Conservation (phyloP, 2,797 vertebrate species). For the Buceros bicornis region DNA sequence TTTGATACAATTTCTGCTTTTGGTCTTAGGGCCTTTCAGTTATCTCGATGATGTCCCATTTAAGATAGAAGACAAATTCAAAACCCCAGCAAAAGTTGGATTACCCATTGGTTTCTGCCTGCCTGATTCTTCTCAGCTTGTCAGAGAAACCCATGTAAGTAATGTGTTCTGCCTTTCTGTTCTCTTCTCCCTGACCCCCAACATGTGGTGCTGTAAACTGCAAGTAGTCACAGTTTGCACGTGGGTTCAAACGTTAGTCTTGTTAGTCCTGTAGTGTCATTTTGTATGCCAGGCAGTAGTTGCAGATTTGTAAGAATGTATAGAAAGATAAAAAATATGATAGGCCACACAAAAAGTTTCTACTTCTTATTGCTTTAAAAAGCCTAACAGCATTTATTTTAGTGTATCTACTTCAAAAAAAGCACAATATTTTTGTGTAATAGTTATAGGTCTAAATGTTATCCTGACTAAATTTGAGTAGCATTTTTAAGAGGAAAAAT, state of each 20-base stretch:
- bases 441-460: background rate
- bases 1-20: conserved; percentile 49
- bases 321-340: background rate
- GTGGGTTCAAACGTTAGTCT: background rate
- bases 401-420: background rate
- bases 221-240: background rate
- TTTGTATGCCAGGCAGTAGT: background rate
- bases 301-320: background rate
- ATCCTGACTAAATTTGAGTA: background rate
- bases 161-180: background rate
- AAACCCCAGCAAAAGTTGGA: conserved; percentile 94
- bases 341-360: background rate
- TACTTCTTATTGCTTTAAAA: background rate
- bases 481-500: background rate
- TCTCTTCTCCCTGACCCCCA: background rate
- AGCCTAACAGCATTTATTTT: background rate
- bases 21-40: conserved; percentile 90
- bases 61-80: conserved; percentile 97
- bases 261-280: background rate
- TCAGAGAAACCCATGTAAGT: conserved; percentile 88
- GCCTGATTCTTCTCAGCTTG: conserved; percentile 85
- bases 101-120: conserved; percentile 93
- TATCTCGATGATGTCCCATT: conserved; percentile 99
- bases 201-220: fast-evolving
- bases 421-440: background rate